A percentile compares a stretch with the other conserved stretches of the same genome.
Conservation (phyloP, 2,888 invertebrate genomes). For the Pammene fasciana region DNA sequence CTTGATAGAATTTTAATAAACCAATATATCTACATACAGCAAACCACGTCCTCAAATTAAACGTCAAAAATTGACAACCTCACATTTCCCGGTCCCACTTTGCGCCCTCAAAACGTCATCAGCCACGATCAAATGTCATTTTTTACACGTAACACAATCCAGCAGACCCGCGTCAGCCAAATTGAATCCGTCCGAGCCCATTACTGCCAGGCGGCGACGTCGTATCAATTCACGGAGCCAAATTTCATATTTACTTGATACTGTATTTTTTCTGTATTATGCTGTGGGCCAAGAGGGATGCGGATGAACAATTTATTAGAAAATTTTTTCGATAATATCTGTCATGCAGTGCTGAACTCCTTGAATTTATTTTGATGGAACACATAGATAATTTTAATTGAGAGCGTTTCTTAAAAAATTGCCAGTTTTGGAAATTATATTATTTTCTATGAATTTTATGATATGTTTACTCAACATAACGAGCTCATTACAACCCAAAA, state of each 20-base stretch:
- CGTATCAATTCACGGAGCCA: conserved; percentile 61
- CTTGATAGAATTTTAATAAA: neutral
- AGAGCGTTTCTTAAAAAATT: no score
- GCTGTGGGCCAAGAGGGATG: conserved; percentile 32
- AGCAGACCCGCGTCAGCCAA: conserved; percentile 50
- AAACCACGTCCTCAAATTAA: conserved; percentile 11
- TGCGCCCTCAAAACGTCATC: conserved; percentile 24
- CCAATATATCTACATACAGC: neutral
- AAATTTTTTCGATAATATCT: neutral
- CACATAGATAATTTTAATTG: no score
- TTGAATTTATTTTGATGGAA: no score
- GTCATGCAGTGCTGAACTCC: no score
- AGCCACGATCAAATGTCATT: conserved; percentile 38
- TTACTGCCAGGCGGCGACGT: conserved; percentile 59
- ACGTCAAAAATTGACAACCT: conserved; percentile 18
- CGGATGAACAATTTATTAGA: neutral
- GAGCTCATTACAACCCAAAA: no score
- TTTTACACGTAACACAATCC: conserved; percentile 41
- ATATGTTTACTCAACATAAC: no score
- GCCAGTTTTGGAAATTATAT: no score
- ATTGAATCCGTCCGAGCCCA: conserved; percentile 65
- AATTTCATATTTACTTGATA: conserved; percentile 61
- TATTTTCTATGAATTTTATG: no score
- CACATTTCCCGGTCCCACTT: conserved; percentile 9
- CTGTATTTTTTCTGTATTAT: conserved; percentile 43